phyloP scores from a whole-genome alignment of 2,113 vertebrate species.

The Cathartes aura region DNA sequence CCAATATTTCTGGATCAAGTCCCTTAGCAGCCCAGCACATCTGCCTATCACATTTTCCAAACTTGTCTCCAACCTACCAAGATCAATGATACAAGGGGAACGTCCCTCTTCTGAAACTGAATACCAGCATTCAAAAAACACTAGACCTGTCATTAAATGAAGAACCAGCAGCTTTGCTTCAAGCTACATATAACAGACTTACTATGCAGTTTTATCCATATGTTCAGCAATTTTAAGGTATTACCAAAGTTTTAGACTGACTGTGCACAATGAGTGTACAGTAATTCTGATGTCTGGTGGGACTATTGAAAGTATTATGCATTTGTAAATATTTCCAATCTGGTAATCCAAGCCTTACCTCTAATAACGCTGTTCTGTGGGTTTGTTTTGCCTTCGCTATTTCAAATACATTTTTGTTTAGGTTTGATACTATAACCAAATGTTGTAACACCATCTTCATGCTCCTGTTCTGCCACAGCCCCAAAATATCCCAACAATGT shows the following conservation, averaged over 20 bases:
- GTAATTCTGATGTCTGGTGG: background rate
- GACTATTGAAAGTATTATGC: background rate
- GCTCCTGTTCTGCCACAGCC: background rate
- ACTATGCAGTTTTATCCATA: background rate
- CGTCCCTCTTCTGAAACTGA: background rate
- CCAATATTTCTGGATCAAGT: background rate
- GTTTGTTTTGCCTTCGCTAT: background rate
- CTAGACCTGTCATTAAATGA: background rate
- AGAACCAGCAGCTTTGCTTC: background rate
- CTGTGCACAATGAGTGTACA: background rate
- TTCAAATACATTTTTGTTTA: background rate
- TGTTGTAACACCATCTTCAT: background rate
- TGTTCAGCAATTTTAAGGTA: background rate
- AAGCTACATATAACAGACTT: background rate
- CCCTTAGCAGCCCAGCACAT: background rate
- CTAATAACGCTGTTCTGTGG: background rate
- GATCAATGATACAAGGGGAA: background rate
- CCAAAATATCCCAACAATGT: background rate
- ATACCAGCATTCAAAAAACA: background rate
- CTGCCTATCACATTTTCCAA: background rate
- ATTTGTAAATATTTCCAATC: background rate
- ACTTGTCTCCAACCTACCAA: background rate
- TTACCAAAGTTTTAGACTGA: background rate
- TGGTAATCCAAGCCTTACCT: background rate
- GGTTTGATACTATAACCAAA: background rate